Base-by-base conservation (phyloP, 1,140 invertebrate genomes). In the Bombus haemorrhoidalis region DNA sequence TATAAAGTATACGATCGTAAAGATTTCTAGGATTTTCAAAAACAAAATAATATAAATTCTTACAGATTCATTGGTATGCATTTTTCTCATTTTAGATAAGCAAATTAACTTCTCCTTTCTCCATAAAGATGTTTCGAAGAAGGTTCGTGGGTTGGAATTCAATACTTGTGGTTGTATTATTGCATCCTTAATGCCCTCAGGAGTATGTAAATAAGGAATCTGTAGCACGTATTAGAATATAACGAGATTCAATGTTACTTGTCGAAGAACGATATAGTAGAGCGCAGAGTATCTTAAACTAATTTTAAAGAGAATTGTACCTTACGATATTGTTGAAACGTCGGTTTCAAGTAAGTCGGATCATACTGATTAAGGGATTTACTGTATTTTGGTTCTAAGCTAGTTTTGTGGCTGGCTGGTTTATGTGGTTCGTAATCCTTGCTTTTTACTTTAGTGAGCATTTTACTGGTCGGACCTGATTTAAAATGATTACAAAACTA, bases 101-200 rank as follows among this genome's bases (percentile, higher is more conserved):
- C 90, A 93, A 66, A 93, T 93, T 71, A 86, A 75, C 72, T 93
- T 92, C 68, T 94, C 93, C 66, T 92, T 93, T 69, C 81, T 89
- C 93, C 93, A 94, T 22, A 93, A 81, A 28, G 92, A 93, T 5
- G 92, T 77, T 80, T 93, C 93, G 59, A 93, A 93, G n/a, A 93
- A 92, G 37, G 75, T 91, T 81, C 86, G 68, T 18, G 91, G 76
- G 34, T 91, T 82, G 5, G 87, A 28, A 81, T 93, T 92, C 39
- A 93, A 85, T 62, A 91, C 43, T 59, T 91, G 90, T 18, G 86
- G 91, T 37, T 92, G 91, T 0, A 89, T 64, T 69, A 94, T 85
- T 4, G 92, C 88, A 1, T 81, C 71, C 77, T 89, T 92, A 41
- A 93, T 83, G 8, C 83, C 66, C 1, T 69, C 13, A 59, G 91